A percentile compares a stretch with the other conserved stretches of the same genome.
Evolutionary conservation across 2,113 vertebrate genomes (phyloP).

Genomic region (Menura novaehollandiae): DNA sequence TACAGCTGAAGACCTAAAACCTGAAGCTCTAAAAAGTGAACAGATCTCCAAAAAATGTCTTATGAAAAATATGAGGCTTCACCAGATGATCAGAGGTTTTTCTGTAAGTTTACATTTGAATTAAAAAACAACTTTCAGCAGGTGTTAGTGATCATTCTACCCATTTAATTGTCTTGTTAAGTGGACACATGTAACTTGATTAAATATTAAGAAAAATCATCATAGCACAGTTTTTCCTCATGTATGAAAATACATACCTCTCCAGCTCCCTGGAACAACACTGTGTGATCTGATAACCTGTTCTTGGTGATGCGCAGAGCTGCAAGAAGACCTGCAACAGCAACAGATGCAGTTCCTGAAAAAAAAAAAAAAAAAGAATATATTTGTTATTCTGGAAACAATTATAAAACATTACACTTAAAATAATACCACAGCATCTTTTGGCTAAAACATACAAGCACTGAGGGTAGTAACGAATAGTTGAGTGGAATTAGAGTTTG

Average conservation of each 20-base stretch:
- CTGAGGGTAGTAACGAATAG: neutral
- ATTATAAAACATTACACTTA: neutral
- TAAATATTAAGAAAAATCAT: neutral
- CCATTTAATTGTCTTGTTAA: neutral
- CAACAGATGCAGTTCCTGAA: slow-evolving; percentile 93
- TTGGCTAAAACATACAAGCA: neutral
- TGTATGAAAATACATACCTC: slow-evolving; percentile 75
- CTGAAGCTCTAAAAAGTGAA: neutral
- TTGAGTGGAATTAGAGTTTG: neutral
- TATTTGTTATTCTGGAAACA: neutral
- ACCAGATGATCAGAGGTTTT: neutral
- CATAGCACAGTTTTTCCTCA: neutral
- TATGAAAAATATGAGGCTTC: neutral
- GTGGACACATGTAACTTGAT: neutral
- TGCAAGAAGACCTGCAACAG: slow-evolving; percentile 91
- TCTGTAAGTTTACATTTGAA: neutral
- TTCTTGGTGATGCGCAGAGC: slow-evolving; percentile 90
- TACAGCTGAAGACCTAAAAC: neutral
- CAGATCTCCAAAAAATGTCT: neutral
- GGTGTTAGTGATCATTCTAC: neutral
- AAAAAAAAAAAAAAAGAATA: neutral
- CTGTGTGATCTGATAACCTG: slow-evolving; percentile 88
- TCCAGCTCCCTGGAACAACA: slow-evolving; percentile 96
- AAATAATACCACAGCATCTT: neutral
- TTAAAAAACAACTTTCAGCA: neutral